phyloP scores from a whole-genome alignment of 2,888 invertebrate species.

The Drosophila diplacantha region DNA sequence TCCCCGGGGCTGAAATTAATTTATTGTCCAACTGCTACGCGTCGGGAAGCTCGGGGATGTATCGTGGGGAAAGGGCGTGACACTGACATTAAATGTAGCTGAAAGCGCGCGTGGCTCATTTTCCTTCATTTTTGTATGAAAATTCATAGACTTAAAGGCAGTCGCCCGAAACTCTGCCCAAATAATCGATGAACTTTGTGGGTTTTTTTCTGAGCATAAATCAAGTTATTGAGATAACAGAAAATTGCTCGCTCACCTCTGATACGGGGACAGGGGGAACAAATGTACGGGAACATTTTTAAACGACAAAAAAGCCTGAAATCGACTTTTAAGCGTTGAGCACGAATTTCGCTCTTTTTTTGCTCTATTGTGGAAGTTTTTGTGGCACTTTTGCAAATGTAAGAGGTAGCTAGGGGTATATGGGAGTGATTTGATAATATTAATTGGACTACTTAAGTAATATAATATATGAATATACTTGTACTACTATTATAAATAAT shows the following conservation, averaged over 20 bases:
- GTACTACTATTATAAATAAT: neutral
- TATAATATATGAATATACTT: no score
- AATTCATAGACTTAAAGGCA: constrained; percentile 54
- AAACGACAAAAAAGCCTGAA: constrained; percentile 15
- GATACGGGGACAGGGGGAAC: constrained; percentile 15
- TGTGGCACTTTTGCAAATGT: neutral
- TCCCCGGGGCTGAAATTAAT: constrained; percentile 55
- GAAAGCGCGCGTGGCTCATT: constrained; percentile 62
- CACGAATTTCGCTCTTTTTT: constrained; percentile 27
- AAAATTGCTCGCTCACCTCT: constrained; percentile 44
- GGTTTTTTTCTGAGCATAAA: constrained; percentile 47
- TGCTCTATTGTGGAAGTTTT: constrained; percentile 2
- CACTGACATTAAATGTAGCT: constrained; percentile 57
- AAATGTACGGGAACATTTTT: constrained; percentile 5
- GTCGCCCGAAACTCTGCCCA: neutral
- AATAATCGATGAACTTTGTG: constrained; percentile 40
- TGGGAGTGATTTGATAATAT: rapidly evolving
- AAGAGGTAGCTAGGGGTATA: neutral
- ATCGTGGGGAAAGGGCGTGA: constrained; percentile 42
- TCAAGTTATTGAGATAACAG: constrained; percentile 57
- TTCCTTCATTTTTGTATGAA: constrained; percentile 37
- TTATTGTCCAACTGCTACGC: constrained; percentile 55
- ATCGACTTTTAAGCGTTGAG: constrained; percentile 36
- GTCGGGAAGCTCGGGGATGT: neutral
- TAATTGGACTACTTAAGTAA: neutral